Evolutionary conservation across 2,888 invertebrate genomes (phyloP).

Genomic region (Digitonthophagus gazella): DNA sequence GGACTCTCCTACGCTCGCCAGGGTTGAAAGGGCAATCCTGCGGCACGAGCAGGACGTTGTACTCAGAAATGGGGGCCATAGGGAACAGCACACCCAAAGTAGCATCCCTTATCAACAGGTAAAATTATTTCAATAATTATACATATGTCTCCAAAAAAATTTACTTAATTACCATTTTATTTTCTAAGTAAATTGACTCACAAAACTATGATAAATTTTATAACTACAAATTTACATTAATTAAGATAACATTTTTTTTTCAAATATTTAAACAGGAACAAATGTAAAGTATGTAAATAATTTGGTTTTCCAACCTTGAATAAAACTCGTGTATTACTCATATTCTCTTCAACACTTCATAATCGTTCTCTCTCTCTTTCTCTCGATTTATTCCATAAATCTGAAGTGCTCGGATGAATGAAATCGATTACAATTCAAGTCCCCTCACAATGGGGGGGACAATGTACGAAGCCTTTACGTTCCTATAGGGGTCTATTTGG

Average conservation of each 20-base stretch:
- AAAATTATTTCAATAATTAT: neutral
- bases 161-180: too few relatives aligned
- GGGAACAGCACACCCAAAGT: neutral
- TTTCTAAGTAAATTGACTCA: neutral
- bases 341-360: too few relatives aligned
- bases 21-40: slow-evolving; percentile 59
- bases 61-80: slow-evolving; percentile 2
- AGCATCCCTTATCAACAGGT: slow-evolving; percentile 12
- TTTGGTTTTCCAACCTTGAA: too few relatives aligned
- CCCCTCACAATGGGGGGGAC: neutral
- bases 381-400: neutral
- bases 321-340: too few relatives aligned
- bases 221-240: too few relatives aligned
- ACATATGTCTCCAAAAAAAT: too few relatives aligned
- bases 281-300: too few relatives aligned
- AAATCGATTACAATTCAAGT: neutral
- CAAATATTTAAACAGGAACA: too few relatives aligned
- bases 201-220: too few relatives aligned
- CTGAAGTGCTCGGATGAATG: neutral
- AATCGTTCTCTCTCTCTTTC: neutral
- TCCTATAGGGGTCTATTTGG: neutral
- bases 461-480: neutral
- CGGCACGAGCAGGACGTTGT: slow-evolving; percentile 52
- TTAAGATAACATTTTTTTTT: too few relatives aligned
- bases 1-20: slow-evolving; percentile 60